phyloP scores from a whole-genome alignment of 1,140 invertebrate species.

The Rhopalosiphum maidis region DNA sequence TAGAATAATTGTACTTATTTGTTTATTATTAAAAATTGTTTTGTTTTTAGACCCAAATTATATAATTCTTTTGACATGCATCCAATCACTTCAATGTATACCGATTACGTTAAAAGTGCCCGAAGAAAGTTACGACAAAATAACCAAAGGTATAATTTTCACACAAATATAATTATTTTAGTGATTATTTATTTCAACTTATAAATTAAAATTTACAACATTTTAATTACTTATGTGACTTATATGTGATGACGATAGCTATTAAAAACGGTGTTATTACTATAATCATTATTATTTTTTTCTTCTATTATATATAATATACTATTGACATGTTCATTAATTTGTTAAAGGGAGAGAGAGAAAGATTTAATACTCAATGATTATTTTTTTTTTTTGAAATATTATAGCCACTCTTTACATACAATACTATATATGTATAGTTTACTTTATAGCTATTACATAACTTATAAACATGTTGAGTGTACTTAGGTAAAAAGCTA shows the following conservation, averaged over 20 bases:
- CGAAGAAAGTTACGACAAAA: background rate
- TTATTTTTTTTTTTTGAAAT: background rate
- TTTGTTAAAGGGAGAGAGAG: background rate
- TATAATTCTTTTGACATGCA: background rate
- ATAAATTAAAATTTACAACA: background rate
- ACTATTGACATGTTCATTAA: background rate
- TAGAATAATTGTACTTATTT: background rate
- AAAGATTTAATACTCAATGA: background rate
- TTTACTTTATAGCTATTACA: background rate
- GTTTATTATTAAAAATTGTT: background rate
- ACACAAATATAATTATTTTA: background rate
- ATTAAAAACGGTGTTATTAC: background rate
- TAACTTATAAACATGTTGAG: background rate
- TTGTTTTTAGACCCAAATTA: background rate
- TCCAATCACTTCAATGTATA: background rate
- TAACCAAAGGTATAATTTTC: background rate
- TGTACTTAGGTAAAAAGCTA: background rate
- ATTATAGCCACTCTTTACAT: background rate
- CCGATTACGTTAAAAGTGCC: background rate
- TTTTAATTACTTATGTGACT: background rate
- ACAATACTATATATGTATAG: background rate
- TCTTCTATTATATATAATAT: background rate
- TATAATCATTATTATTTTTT: background rate
- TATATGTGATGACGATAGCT: background rate
- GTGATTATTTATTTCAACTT: background rate